Percentiles rank a stretch among this genome's conserved stretches.
Evolutionary conservation across 2,797 vertebrate species (phyloP).

Genomic region (Pitangus sulphuratus): DNA sequence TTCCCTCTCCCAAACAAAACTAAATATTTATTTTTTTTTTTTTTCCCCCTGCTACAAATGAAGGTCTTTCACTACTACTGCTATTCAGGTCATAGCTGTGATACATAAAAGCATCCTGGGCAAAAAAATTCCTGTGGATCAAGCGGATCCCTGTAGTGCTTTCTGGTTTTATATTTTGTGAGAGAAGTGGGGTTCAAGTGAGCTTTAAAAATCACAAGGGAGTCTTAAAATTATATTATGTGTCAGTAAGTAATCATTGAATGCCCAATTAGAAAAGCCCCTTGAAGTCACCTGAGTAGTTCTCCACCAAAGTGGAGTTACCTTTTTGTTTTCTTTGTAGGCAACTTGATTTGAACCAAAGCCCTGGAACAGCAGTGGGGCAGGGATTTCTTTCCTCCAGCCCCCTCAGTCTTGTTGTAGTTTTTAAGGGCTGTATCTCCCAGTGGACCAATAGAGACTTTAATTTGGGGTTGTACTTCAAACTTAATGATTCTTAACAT

Average conservation of each 20-base stretch:
- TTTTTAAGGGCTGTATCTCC: background rate
- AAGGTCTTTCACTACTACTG: background rate
- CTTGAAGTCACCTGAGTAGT: background rate
- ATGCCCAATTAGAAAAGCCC: background rate
- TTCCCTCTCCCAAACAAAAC: background rate
- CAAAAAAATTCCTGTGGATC: background rate
- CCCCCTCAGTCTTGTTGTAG: background rate
- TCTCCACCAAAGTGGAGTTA: background rate
- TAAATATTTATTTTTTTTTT: background rate
- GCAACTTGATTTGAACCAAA: background rate
- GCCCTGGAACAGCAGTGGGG: background rate
- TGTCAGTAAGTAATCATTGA: background rate
- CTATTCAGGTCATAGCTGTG: background rate
- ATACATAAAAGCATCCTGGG: background rate
- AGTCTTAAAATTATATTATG: background rate
- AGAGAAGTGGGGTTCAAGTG: background rate
- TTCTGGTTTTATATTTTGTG: background rate
- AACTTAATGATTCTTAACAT: background rate
- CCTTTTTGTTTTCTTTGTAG: background rate
- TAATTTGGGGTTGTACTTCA: background rate
- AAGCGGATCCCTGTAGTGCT: background rate
- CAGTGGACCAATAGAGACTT: background rate
- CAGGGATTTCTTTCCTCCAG: background rate
- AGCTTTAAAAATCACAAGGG: background rate
- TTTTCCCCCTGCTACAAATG: background rate